Evolutionary conservation across 2,888 invertebrate species (phyloP).

Genomic region (Drosophila mercatorum): DNA sequence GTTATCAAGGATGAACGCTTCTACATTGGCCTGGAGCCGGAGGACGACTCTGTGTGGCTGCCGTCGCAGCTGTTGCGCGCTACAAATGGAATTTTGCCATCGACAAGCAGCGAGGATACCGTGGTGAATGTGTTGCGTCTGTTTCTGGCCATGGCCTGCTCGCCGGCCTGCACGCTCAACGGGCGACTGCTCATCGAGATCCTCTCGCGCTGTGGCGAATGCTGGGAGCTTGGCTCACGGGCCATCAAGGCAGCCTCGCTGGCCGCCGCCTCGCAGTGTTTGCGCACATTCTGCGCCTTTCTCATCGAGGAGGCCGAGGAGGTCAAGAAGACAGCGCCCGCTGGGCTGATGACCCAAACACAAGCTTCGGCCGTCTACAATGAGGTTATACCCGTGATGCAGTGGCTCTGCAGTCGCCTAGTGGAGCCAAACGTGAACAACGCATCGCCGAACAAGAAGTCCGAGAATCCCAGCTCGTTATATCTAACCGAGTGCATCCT

Average conservation of each 20-base stretch:
- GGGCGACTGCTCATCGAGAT: conserved; percentile 94
- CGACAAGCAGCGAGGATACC: conserved; percentile 91
- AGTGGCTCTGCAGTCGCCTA: conserved; percentile 93
- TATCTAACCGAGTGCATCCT: conserved; percentile 94
- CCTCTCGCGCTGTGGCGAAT: conserved; percentile 93
- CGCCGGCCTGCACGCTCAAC: conserved; percentile 94
- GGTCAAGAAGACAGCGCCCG: conserved; percentile 86
- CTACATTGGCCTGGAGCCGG: conserved; percentile 94
- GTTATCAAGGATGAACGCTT: conserved; percentile 96
- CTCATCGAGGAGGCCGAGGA: conserved; percentile 87
- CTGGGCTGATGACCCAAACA: conserved; percentile 85
- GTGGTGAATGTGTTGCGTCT: conserved; percentile 90
- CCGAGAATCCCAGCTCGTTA: conserved; percentile 85
- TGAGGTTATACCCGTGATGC: conserved; percentile 95
- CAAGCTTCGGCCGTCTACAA: conserved; percentile 93
- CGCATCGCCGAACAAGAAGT: conserved; percentile 83
- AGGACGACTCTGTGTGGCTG: conserved; percentile 96
- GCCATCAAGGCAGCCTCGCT: conserved; percentile 94
- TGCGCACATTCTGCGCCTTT: conserved; percentile 93
- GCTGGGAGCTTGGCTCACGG: conserved; percentile 91
- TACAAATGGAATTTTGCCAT: conserved; percentile 87
- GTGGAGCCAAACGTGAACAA: conserved; percentile 89
- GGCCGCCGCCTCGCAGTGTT: conserved; percentile 95
- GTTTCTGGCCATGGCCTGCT: conserved; percentile 94
- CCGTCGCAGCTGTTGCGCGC: conserved; percentile 95